Percentiles rank a stretch among this genome's conserved stretches.
phyloP scores from a whole-genome alignment of 2,113 vertebrate species.

The Phylloscopus trochiloides region DNA sequence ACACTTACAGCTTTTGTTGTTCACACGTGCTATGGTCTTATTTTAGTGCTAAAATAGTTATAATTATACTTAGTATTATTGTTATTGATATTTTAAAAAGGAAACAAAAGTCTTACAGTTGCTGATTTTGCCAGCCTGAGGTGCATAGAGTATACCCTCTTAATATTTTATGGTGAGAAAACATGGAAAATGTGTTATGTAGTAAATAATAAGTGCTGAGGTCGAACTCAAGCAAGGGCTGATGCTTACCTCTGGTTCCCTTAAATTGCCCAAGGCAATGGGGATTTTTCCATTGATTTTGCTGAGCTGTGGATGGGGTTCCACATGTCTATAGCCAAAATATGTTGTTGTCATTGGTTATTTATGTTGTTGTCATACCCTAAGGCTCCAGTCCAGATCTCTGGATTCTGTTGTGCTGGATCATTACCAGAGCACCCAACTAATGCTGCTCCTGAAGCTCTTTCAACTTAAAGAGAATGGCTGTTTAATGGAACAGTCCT shows the following conservation, averaged over 20 bases:
- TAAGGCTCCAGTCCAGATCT: not conserved
- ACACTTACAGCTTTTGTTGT: not conserved
- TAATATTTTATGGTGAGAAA: constrained; percentile 72
- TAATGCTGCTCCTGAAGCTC: not conserved
- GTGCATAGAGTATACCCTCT: constrained; percentile 8
- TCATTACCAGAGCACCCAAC: not conserved
- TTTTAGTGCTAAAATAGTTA: constrained; percentile 8
- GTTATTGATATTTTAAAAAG: not conserved
- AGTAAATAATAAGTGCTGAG: constrained; percentile 57
- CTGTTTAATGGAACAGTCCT: not conserved
- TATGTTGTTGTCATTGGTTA: not conserved
- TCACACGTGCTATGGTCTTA: constrained; percentile 19
- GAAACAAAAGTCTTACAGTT: constrained; percentile 38
- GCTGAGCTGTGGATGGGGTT: not conserved
- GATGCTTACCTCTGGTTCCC: not conserved
- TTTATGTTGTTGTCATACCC: not conserved
- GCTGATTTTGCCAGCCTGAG: constrained; percentile 62
- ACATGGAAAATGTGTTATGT: constrained; percentile 66
- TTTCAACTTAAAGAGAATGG: not conserved
- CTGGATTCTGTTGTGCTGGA: not conserved
- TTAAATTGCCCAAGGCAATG: not conserved
- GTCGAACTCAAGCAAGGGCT: constrained; percentile 9
- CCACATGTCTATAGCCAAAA: not conserved
- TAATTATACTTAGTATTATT: constrained; percentile 17
- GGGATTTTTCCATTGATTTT: not conserved